Base-by-base conservation (phyloP, 2,113 vertebrate species). In the Xiphophorus hellerii region DNA sequence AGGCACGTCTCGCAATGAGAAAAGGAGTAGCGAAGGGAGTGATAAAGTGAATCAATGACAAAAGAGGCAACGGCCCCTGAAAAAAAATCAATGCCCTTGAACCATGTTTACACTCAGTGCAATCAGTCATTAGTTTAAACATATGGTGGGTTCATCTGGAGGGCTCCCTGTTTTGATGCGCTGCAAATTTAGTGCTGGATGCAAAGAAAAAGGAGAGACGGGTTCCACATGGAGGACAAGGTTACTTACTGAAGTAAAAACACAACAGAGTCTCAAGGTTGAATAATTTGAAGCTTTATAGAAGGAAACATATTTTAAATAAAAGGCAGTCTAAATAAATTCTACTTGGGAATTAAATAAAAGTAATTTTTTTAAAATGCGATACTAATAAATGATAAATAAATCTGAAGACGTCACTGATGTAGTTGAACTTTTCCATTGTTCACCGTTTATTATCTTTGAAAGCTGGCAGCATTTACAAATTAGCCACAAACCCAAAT, bases 71-170 rank as follows among this genome's bases (percentile, higher is more conserved):
- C 62, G 81, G 78, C 54, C 28, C 66, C 68, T 81, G 29, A 37
- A 58, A 65, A 65, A 42, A 42, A 88, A 88, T 89, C 86, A 85
- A 89, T 86, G 74, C 67, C 30, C 64, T 81, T 51, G 66, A 81
- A 89, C 62, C 71, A 68, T 71, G 77, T 82, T 84, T 84, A 69
- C 85, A 84, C 65, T 73, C 78, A 48, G 64, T 71, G 75, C 73
- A 80, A 81, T 90, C 77, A 78, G 75, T 88, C 84, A 84, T 89
- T 90, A 79, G 84, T 83, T 81, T 84, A 88, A 85, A 83, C 84
- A 72, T 77, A 74, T 77, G 76, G 58, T 25, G 39, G 58, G 64
- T 30, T 80, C 22, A 62, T 84, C 27, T 69, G 20, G n/a, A 74
- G 67, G 2, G 20, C n/a, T 67, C 31, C 15, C n/a, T 35, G 71